A percentile compares a stretch with the other conserved stretches of the same genome.
These are phyloP conservation scores for Tenrec ecaudatus DNA, from an alignment of 2,113 vertebrate genomes.

Conservation along the genomic window DNA sequence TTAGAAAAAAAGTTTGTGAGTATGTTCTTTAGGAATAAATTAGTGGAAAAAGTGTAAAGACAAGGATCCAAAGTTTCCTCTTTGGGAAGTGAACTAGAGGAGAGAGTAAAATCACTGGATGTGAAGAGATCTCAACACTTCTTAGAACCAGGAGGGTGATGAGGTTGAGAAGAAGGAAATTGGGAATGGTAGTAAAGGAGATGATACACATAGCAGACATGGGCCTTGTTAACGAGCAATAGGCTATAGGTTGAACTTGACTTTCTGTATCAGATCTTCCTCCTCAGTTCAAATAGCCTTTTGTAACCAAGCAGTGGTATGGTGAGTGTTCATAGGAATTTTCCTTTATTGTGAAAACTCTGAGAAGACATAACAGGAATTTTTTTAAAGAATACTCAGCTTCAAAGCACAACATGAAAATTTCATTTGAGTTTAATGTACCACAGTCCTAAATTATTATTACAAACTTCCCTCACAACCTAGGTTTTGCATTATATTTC, in stretches of 20 bases:
- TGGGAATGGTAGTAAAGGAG: background rate
- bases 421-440: background rate
- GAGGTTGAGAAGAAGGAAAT: background rate
- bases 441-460: background rate
- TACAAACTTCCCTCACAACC: constrained; percentile 3
- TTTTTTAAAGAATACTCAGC: too few relatives aligned
- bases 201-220: background rate
- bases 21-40: background rate
- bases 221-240: background rate
- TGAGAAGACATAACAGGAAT: too few relatives aligned
- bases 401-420: background rate
- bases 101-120: background rate
- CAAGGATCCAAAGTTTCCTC: background rate
- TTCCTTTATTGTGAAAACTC: too few relatives aligned
- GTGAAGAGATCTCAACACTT: background rate
- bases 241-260: background rate
- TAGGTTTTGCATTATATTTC: background rate
- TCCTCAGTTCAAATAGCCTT: too few relatives aligned
- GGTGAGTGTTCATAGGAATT: too few relatives aligned
- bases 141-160: background rate
- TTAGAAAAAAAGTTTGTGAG: background rate
- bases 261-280: too few relatives aligned
- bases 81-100: background rate
- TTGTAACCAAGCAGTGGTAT: too few relatives aligned
- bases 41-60: background rate